Percentiles rank a stretch among this genome's conserved stretches.
phyloP scores from a whole-genome alignment of 2,888 invertebrate genomes.

The Megaustenia siamemsis region DNA sequence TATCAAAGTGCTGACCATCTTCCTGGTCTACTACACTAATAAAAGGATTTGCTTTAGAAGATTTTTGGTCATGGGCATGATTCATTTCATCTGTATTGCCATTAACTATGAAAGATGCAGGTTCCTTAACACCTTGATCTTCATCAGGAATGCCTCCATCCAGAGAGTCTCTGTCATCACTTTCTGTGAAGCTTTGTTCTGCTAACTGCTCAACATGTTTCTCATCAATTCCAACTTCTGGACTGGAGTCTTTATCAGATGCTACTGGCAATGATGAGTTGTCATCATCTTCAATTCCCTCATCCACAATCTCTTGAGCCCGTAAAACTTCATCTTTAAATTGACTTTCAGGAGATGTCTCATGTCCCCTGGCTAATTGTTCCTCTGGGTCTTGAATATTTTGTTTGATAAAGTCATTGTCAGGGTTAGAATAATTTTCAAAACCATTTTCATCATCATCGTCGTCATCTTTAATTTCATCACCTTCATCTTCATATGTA shows the following conservation, averaged over 20 bases:
- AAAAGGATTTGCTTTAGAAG: slow-evolving; percentile 58
- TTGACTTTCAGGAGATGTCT: slow-evolving; percentile 36
- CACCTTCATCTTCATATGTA: slow-evolving; percentile 60
- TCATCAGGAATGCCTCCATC: slow-evolving; percentile 63
- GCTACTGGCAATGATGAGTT: slow-evolving; percentile 63
- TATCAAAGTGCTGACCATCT: background rate
- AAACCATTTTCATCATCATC: slow-evolving; percentile 56
- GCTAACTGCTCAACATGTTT: slow-evolving; percentile 60
- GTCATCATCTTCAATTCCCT: slow-evolving; percentile 49
- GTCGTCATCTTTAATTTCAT: slow-evolving; percentile 54
- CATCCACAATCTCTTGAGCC: slow-evolving; percentile 55
- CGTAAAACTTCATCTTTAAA: slow-evolving; percentile 51
- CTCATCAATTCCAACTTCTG: slow-evolving; percentile 53
- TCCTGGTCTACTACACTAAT: slow-evolving; percentile 50
- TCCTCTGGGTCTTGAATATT: slow-evolving; percentile 57
- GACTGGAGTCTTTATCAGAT: slow-evolving; percentile 66
- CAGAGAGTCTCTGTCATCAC: slow-evolving; percentile 63
- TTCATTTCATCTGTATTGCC: background rate
- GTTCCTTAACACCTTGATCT: slow-evolving; percentile 63
- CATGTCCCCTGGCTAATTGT: slow-evolving; percentile 19
- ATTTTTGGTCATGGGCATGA: background rate
- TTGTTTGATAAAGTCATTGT: slow-evolving; percentile 63
- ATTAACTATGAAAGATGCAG: slow-evolving; percentile 41
- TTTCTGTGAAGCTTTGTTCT: background rate
- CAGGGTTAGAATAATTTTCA: slow-evolving; percentile 61